Evolutionary conservation across 2,797 vertebrate genomes (phyloP).

Genomic region (Helarctos malayanus): DNA sequence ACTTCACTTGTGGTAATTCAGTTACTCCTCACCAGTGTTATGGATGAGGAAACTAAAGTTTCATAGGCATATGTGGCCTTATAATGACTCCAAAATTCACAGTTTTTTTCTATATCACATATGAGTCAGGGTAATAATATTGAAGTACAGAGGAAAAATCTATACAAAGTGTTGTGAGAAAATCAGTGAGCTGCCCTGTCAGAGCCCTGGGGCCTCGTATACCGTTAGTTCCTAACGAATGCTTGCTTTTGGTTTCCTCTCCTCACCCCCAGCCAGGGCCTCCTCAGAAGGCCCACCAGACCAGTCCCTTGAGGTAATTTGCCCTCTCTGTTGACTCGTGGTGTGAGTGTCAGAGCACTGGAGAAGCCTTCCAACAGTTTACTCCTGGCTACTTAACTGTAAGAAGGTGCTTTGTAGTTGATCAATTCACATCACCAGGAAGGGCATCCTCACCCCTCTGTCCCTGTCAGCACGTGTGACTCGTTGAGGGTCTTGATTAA

Average conservation of each 20-base stretch:
- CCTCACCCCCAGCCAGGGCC: neutral
- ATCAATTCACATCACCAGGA: neutral
- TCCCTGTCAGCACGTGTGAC: neutral
- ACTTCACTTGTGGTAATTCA: neutral
- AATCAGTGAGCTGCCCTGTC: neutral
- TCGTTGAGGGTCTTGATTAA: neutral
- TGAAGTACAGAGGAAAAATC: neutral
- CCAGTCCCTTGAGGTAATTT: neutral
- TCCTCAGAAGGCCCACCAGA: neutral
- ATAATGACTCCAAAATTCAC: neutral
- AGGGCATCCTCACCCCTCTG: neutral
- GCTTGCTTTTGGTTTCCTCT: neutral
- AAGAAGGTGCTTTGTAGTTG: neutral
- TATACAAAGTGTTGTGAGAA: neutral
- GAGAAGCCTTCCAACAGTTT: neutral
- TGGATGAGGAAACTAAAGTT: neutral
- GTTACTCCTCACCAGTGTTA: neutral
- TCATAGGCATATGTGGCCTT: neutral
- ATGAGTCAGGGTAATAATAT: neutral
- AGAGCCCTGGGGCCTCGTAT: neutral
- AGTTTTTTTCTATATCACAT: neutral
- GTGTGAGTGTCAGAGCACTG: neutral
- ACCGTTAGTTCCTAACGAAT: neutral
- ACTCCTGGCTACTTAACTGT: neutral
- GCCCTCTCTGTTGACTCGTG: neutral